Conservation (phyloP, 2,113 vertebrate genomes). For the Indri indri region DNA sequence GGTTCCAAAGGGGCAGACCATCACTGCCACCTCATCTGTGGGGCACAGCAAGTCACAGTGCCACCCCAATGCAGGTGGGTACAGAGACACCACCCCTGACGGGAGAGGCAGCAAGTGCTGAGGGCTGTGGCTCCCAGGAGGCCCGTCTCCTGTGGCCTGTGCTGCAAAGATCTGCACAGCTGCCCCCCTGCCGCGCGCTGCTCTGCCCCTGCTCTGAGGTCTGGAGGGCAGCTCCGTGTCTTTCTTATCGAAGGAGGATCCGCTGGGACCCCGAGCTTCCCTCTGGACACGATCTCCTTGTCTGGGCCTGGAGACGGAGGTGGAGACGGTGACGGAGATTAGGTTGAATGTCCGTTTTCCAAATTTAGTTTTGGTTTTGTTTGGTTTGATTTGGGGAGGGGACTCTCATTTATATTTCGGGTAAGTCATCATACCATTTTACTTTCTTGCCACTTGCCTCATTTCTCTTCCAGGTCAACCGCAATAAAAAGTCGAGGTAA, state of each 20-base stretch:
- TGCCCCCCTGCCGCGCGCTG: background rate
- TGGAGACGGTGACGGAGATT: background rate
- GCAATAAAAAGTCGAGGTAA: background rate
- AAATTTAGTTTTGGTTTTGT: background rate
- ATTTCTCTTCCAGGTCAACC: slow-evolving; percentile 21
- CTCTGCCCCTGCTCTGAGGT: background rate
- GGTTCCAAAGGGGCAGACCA: accelerated
- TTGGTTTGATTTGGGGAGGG: background rate
- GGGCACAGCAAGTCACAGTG: background rate
- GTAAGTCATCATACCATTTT: background rate
- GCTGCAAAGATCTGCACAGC: accelerated
- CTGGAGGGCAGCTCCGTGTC: background rate
- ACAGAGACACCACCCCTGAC: accelerated
- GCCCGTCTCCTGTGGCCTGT: accelerated
- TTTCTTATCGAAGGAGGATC: background rate
- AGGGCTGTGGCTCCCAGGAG: background rate
- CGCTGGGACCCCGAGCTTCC: background rate
- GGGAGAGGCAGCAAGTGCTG: accelerated
- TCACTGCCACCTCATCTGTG: background rate
- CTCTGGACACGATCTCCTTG: background rate
- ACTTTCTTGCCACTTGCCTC: background rate
- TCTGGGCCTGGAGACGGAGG: background rate
- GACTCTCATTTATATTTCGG: background rate
- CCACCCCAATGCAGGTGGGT: background rate
- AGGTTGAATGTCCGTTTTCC: background rate